These are phyloP conservation scores for Tryphoninae sp. DNA, from an alignment of 2,888 invertebrate genomes.

Conservation along the genomic window DNA sequence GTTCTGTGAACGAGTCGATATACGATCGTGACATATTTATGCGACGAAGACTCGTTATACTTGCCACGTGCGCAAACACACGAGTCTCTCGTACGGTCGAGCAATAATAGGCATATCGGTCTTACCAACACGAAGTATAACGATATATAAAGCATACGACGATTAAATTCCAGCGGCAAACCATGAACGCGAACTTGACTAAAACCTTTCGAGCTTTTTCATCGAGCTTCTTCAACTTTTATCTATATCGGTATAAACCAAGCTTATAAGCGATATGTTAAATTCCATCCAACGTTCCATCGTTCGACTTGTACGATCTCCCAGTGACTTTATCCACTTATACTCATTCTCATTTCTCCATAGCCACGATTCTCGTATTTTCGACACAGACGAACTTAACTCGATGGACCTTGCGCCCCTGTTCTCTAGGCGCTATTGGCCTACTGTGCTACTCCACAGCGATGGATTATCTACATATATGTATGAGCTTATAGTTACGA, in stretches of 20 bases:
- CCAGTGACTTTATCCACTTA: conserved; percentile 28
- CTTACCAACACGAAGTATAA: not conserved
- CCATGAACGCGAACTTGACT: conserved; percentile 41
- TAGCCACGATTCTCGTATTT: conserved; percentile 5
- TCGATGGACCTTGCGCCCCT: conserved; percentile 49
- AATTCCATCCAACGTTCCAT: not conserved
- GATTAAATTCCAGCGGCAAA: conserved; percentile 8
- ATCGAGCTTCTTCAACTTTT: not conserved
- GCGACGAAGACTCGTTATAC: conserved; percentile 37
- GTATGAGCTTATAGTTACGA: not conserved
- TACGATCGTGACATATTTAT: conserved; percentile 53
- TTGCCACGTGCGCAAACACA: conserved; percentile 9
- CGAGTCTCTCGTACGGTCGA: conserved; percentile 5
- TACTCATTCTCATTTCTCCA: conserved; percentile 19
- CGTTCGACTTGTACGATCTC: not conserved
- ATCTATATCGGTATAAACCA: not conserved
- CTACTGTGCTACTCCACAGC: conserved; percentile 27
- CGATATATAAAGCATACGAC: not conserved
- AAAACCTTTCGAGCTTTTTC: conserved; percentile 21
- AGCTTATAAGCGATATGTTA: not conserved
- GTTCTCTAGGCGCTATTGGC: conserved; percentile 23
- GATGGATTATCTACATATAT: not conserved
- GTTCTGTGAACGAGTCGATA: conserved; percentile 26
- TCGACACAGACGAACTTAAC: conserved; percentile 4
- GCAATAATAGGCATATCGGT: conserved; percentile 1